A percentile compares a stretch with the other conserved stretches of the same genome.
phyloP scores from a whole-genome alignment of 2,888 invertebrate species.

The Ochlodes sylvanus region DNA sequence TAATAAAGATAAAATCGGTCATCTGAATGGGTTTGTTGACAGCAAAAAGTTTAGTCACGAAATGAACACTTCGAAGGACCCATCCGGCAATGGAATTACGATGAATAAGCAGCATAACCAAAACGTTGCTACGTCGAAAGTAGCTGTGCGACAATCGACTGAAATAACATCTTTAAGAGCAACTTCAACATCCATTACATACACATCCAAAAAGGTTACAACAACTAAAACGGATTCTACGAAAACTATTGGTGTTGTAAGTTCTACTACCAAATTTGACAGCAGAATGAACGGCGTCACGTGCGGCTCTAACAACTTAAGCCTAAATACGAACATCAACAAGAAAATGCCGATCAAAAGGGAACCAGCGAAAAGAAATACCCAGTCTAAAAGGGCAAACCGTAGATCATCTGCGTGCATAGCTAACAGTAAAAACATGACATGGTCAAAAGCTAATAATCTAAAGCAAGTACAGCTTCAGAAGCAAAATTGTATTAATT shows the following conservation, averaged over 20 bases:
- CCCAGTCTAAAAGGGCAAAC: constrained; percentile 69
- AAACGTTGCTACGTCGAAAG: constrained; percentile 57
- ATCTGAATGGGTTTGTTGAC: constrained; percentile 64
- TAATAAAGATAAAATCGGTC: constrained; percentile 61
- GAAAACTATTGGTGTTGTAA: constrained; percentile 69
- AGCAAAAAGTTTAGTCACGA: constrained; percentile 57
- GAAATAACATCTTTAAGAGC: constrained; percentile 60
- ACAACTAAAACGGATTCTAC: constrained; percentile 59
- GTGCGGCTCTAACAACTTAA: constrained; percentile 77
- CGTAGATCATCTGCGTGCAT: constrained; percentile 79
- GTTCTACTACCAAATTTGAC: constrained; percentile 77
- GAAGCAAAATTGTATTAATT: constrained; percentile 72
- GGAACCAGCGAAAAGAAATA: constrained; percentile 61
- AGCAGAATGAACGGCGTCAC: constrained; percentile 79
- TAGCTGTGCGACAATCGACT: constrained; percentile 63
- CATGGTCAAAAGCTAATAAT: constrained; percentile 80
- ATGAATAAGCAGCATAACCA: constrained; percentile 55
- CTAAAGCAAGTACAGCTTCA: constrained; percentile 76
- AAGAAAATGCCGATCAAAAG: constrained; percentile 64
- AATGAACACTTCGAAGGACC: constrained; percentile 50
- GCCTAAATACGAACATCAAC: constrained; percentile 58
- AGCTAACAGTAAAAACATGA: constrained; percentile 77
- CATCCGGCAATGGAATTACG: constrained; percentile 69
- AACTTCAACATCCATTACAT: constrained; percentile 57
- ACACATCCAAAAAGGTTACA: constrained; percentile 60